Percentiles rank a stretch among this genome's conserved stretches.
phyloP scores from a whole-genome alignment of 2,113 vertebrate species.

The Melanerpes formicivorus region DNA sequence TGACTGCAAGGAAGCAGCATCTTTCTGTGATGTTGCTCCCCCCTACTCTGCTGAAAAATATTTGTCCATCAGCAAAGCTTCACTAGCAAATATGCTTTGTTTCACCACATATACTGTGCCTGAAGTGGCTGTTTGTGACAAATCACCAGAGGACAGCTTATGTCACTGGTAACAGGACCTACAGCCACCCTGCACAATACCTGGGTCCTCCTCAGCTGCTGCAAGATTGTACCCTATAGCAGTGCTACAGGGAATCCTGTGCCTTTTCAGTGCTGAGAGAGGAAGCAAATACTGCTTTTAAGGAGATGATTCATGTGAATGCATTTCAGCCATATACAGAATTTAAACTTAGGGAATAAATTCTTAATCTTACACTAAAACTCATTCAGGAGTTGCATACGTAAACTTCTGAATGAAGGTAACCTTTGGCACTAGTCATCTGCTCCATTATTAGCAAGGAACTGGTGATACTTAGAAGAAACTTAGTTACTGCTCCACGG shows the following conservation, averaged over 20 bases:
- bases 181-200: neutral
- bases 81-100: neutral
- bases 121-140: neutral
- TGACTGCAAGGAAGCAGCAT: neutral
- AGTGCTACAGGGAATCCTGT: neutral
- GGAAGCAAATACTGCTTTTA: neutral
- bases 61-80: neutral
- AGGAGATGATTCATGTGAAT: neutral
- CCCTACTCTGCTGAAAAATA: neutral
- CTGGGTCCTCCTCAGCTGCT: neutral
- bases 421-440: neutral
- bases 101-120: neutral
- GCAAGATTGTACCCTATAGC: fast-evolving
- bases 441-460: neutral
- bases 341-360: neutral
- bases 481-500: neutral
- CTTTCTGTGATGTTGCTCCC: neutral
- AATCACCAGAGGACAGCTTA: neutral
- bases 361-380: neutral
- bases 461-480: neutral
- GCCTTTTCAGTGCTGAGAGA: neutral
- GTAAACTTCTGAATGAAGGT: neutral
- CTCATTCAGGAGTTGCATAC: neutral
- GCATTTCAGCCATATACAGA: neutral
- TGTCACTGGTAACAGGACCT: neutral